Evolutionary conservation across 1,140 invertebrate genomes (phyloP).

Genomic region (Phocides pigmalion): DNA sequence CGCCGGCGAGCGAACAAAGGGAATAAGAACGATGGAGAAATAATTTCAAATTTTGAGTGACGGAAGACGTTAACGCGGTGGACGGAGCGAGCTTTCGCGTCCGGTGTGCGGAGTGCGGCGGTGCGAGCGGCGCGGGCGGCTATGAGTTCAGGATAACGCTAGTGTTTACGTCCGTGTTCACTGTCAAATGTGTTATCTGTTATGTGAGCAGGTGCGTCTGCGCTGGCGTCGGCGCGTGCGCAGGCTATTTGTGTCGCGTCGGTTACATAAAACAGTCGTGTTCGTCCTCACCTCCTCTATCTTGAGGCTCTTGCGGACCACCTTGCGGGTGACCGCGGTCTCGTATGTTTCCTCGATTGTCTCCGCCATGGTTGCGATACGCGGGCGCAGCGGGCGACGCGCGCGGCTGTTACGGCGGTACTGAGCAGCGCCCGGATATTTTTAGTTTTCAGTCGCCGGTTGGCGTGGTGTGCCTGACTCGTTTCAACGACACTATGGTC

Average conservation of each 20-base stretch:
- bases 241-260: conserved; percentile 70
- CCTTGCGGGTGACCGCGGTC: conserved; percentile 86
- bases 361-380: conserved; percentile 81
- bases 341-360: conserved; percentile 85
- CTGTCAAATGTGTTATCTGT: conserved; percentile 75
- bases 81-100: conserved; percentile 11
- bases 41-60: conserved; percentile 14
- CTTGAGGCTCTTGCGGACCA: conserved; percentile 86
- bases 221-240: conserved; percentile 57
- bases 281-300: conserved; percentile 86
- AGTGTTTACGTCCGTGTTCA: conserved; percentile 77
- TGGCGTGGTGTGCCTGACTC: conserved; percentile 58
- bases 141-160: conserved; percentile 48
- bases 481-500: conserved; percentile 47
- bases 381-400: conserved; percentile 74
- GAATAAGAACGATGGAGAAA: conserved; percentile 40
- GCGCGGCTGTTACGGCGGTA: conserved; percentile 76
- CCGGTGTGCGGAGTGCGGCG: conserved; percentile 14
- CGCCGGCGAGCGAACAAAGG: conserved; percentile 28
- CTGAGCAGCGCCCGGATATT: conserved; percentile 72
- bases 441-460: conserved; percentile 78
- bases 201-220: conserved; percentile 73
- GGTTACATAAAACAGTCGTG: conserved; percentile 76
- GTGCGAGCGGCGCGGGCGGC: conserved; percentile 15
- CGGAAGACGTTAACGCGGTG: conserved; percentile 5